Conservation (phyloP, 1,140 invertebrate genomes). For the Adoxophyes honmai region DNA sequence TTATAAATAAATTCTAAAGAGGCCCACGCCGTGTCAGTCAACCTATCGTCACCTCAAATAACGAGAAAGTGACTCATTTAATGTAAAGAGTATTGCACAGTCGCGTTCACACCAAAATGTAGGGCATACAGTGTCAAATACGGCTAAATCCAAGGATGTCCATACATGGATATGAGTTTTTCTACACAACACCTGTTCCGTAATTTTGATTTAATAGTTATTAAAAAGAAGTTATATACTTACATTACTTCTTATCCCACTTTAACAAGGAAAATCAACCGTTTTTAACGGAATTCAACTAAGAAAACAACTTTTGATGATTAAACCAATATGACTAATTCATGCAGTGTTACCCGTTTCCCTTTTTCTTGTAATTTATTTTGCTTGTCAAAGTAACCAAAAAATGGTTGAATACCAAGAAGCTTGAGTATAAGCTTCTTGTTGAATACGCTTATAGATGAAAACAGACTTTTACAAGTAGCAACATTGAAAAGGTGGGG, state of each 20-base stretch:
- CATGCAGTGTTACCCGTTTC: not conserved
- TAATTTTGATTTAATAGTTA: not conserved
- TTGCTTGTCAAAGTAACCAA: no score
- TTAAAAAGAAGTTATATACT: not conserved
- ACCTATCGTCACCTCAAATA: slow-evolving; percentile 28
- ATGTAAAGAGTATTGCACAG: slow-evolving; percentile 22
- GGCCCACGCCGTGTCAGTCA: slow-evolving; percentile 19
- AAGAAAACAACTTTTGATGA: slow-evolving; percentile 8
- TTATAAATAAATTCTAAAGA: slow-evolving; percentile 34
- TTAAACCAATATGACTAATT: slow-evolving; percentile 8
- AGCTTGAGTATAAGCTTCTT: no score
- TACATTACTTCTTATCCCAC: not conserved
- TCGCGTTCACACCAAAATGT: slow-evolving; percentile 31
- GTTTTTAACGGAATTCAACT: slow-evolving; percentile 3
- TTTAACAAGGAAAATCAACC: not conserved
- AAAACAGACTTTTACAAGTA: no score
- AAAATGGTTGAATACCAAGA: no score
- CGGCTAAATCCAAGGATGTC: slow-evolving; percentile 22
- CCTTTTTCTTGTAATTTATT: no score
- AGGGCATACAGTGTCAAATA: slow-evolving; percentile 30
- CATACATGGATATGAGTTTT: slow-evolving; percentile 30
- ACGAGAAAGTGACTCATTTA: slow-evolving; percentile 33
- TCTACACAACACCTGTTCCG: slow-evolving; percentile 27
- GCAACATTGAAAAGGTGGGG: no score
- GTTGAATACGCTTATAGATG: no score